Percentiles rank a stretch among this genome's conserved stretches.
These are phyloP conservation scores for Clarias batrachus DNA, from an alignment of 2,113 vertebrate species.

Conservation along the genomic window DNA sequence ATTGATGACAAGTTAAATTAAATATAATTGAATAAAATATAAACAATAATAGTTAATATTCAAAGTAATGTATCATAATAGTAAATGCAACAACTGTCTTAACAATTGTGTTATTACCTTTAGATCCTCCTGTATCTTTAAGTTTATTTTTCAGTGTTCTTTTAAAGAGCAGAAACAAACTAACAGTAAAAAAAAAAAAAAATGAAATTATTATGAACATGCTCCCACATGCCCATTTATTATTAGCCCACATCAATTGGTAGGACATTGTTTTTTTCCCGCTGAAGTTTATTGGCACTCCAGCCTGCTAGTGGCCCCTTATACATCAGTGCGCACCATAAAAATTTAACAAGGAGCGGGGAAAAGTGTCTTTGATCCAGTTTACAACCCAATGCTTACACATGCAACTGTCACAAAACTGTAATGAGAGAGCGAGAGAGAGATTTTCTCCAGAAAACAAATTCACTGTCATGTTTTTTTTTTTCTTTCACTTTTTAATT, in stretches of 20 bases:
- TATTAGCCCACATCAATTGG: conserved; percentile 31
- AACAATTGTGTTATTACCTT: not conserved
- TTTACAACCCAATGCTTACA: conserved; percentile 59
- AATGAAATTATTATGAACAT: not conserved
- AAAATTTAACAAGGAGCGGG: conserved; percentile 57
- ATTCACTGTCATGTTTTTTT: conserved; percentile 32
- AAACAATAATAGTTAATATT: not conserved
- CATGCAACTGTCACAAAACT: conserved; percentile 57
- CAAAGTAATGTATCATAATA: not conserved
- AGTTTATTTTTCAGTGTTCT: not conserved
- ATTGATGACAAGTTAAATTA: not conserved
- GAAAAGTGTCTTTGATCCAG: conserved; percentile 65
- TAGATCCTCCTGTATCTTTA: not conserved
- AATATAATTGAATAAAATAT: not conserved
- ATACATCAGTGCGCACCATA: conserved; percentile 58
- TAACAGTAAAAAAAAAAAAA: not conserved
- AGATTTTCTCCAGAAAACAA: conserved; percentile 8
- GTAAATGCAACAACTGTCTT: not conserved
- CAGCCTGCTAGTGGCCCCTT: conserved; percentile 58
- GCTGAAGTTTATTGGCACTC: conserved; percentile 49
- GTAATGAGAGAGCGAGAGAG: conserved; percentile 51
- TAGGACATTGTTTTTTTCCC: conserved; percentile 49
- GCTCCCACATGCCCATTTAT: conserved; percentile 11
- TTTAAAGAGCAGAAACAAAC: not conserved
- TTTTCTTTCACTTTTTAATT: not conserved